Conservation (phyloP, 92 coral and sea anemone genomes). For the Epizoanthus rinbou region DNA sequence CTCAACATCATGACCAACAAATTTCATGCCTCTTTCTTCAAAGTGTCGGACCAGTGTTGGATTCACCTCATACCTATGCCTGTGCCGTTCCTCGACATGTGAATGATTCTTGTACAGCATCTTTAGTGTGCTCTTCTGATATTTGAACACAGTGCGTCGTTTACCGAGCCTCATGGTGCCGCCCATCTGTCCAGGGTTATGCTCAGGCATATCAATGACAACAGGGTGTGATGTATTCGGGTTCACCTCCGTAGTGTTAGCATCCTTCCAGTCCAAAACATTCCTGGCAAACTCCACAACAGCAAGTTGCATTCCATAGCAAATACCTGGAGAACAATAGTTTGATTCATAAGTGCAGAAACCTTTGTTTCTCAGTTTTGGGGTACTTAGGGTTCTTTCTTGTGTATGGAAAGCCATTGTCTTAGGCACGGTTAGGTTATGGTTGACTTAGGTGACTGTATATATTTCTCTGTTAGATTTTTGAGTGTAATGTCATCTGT, state of each 20-base stretch:
- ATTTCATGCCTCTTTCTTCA: constrained; percentile 90
- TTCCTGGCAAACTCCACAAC: constrained; percentile 93
- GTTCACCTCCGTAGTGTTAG: constrained; percentile 91
- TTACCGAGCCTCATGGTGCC: constrained; percentile 98
- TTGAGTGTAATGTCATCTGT: too few relatives aligned
- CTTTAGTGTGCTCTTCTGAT: constrained; percentile 40
- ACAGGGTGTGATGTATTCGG: constrained; percentile 89
- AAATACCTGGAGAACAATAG: constrained; percentile 71
- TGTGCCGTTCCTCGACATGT: constrained; percentile 91
- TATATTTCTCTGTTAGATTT: too few relatives aligned
- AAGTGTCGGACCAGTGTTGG: constrained; percentile 62
- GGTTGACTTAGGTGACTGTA: too few relatives aligned
- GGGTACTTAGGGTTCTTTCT: too few relatives aligned
- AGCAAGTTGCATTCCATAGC: constrained; percentile 99
- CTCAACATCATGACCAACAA: constrained; percentile 98
- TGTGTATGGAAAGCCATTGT: too few relatives aligned
- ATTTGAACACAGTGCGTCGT: constrained; percentile 89
- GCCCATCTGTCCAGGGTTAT: constrained; percentile 96
- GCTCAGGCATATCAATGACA: constrained; percentile 99
- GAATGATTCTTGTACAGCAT: constrained; percentile 83
- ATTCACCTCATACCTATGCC: constrained; percentile 97
- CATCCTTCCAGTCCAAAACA: constrained; percentile 84
- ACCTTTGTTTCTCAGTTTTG: too few relatives aligned
- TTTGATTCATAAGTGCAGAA: too few relatives aligned
- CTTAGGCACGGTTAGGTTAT: too few relatives aligned